These are phyloP conservation scores for Dexiosoma caninum DNA, from an alignment of 2,888 invertebrate genomes.

Conservation along the genomic window DNA sequence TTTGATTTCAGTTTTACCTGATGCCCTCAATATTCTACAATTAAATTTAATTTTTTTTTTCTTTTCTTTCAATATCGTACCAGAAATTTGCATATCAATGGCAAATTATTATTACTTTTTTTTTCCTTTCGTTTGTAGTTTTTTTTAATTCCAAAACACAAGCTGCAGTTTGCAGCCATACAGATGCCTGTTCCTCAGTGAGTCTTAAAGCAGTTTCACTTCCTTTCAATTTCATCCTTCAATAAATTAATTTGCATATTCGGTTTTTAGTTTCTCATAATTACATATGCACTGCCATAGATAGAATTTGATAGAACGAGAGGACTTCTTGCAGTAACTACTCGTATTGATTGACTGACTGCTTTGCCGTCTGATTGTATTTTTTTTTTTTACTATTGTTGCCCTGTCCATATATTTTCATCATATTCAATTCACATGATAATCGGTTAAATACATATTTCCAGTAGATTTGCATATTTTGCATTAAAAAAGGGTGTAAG, in stretches of 20 bases:
- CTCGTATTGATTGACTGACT: conserved; percentile 40
- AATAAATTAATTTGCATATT: conserved; percentile 57
- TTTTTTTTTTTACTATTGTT: conserved; percentile 28
- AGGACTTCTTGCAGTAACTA: not conserved
- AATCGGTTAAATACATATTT: conserved; percentile 42
- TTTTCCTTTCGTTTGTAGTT: no score
- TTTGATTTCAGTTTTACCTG: conserved; percentile 45
- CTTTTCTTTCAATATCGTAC: conserved; percentile 13
- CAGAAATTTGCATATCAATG: conserved; percentile 72
- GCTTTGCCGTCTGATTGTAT: not conserved
- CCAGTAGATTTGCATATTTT: conserved; percentile 52
- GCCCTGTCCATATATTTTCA: conserved; percentile 60
- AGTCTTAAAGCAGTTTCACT: conserved; percentile 36
- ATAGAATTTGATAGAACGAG: conserved; percentile 6
- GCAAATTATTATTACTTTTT: conserved; percentile 66
- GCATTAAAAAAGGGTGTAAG: conserved; percentile 15
- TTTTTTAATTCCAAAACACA: conserved; percentile 54
- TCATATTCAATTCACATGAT: conserved; percentile 53
- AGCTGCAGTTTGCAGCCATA: conserved; percentile 47
- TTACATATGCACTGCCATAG: conserved; percentile 58
- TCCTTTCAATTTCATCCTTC: conserved; percentile 46
- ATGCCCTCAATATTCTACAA: conserved; percentile 54
- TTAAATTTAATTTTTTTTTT: conserved; percentile 57
- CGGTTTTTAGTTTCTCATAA: conserved; percentile 58
- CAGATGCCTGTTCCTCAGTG: conserved; percentile 48